Evolutionary conservation across 2,797 vertebrate genomes (phyloP).

Genomic region (Gymnothorax reevesii): DNA sequence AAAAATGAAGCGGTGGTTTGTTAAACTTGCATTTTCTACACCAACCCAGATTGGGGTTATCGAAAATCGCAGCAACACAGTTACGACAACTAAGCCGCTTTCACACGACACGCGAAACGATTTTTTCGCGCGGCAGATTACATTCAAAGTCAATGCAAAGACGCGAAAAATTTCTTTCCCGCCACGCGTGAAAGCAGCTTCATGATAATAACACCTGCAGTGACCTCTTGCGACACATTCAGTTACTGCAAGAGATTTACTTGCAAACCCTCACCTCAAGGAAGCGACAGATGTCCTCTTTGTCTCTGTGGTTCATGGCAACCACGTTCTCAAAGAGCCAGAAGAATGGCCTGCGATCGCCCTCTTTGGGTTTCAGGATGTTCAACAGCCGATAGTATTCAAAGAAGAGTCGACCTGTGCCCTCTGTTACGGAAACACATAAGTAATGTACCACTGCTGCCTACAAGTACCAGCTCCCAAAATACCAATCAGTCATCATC

Average conservation of each 20-base stretch:
- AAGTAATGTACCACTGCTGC: background rate
- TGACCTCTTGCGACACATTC: background rate
- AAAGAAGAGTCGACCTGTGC: slow-evolving; percentile 91
- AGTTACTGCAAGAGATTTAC: background rate
- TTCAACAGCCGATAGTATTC: slow-evolving; percentile 93
- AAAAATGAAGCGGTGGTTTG: no score
- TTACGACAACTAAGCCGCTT: no score
- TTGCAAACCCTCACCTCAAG: slow-evolving; percentile 77
- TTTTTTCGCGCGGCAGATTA: no score
- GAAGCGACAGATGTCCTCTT: slow-evolving; percentile 90
- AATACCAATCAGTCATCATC: background rate
- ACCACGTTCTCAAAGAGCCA: slow-evolving; percentile 97
- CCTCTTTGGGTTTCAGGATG: slow-evolving; percentile 81
- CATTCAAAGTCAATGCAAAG: no score
- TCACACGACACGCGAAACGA: no score
- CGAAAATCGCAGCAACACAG: no score
- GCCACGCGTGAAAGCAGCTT: no score
- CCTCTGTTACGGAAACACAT: slow-evolving; percentile 70
- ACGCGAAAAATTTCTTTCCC: no score
- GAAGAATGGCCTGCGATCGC: slow-evolving; percentile 88
- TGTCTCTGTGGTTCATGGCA: slow-evolving; percentile 86
- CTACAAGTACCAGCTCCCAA: background rate
- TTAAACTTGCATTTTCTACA: no score
- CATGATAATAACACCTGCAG: background rate
- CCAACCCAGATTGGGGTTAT: no score